These are phyloP conservation scores for Phodopus roborovskii DNA, from an alignment of 2,113 vertebrate genomes.

Conservation along the genomic window DNA sequence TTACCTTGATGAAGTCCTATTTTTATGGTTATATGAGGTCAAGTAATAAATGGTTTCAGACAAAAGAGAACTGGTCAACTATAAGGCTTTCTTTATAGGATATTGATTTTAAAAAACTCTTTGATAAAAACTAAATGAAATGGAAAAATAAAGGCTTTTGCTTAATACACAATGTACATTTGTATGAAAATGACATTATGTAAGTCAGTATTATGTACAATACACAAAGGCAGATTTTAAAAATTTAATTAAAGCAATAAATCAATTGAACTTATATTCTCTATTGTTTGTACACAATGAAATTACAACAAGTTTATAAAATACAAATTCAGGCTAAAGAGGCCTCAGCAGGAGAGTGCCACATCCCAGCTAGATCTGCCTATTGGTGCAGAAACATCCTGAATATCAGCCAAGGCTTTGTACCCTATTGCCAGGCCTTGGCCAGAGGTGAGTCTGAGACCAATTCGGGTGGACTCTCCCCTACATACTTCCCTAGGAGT, in stretches of 20 bases:
- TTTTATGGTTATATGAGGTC: neutral
- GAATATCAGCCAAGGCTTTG: too few relatives aligned
- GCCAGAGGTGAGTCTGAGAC: too few relatives aligned
- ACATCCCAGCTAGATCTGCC: too few relatives aligned
- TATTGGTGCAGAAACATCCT: too few relatives aligned
- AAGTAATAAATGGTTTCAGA: neutral
- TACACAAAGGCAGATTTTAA: neutral
- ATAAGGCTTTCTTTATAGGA: neutral
- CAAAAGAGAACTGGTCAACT: neutral
- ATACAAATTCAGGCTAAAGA: too few relatives aligned
- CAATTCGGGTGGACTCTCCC: too few relatives aligned
- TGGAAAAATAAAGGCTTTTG: neutral
- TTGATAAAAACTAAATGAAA: neutral
- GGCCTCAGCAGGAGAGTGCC: too few relatives aligned
- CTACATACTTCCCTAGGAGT: too few relatives aligned
- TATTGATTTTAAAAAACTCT: neutral
- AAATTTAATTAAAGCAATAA: neutral
- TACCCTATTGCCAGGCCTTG: too few relatives aligned
- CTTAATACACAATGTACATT: neutral
- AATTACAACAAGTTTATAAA: neutral
- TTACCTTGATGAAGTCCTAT: neutral
- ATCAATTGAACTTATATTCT: neutral
- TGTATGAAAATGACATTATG: neutral
- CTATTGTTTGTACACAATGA: neutral
- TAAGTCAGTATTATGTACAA: neutral